phyloP scores from a whole-genome alignment of 2,888 invertebrate species.

The Tinea pellionella region DNA sequence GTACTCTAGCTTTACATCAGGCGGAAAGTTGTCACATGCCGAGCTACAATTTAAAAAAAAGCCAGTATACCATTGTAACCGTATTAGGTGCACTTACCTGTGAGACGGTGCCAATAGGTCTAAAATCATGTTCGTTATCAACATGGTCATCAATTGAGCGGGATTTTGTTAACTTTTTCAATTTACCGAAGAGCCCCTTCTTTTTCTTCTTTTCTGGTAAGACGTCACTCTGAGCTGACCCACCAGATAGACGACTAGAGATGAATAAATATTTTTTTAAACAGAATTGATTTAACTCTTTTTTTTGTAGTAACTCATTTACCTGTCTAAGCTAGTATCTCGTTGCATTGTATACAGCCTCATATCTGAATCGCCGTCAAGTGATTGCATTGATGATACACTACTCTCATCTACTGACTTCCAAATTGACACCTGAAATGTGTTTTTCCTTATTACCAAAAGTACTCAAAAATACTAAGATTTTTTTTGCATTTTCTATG shows the following conservation, averaged over 20 bases:
- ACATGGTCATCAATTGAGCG: constrained; percentile 80
- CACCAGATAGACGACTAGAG: constrained; percentile 79
- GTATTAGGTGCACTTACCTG: constrained; percentile 37
- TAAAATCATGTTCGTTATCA: constrained; percentile 53
- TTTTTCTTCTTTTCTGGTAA: constrained; percentile 81
- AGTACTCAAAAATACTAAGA: too few relatives aligned
- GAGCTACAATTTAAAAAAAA: too few relatives aligned
- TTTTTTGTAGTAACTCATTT: too few relatives aligned
- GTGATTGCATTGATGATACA: constrained; percentile 84
- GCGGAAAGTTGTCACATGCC: too few relatives aligned
- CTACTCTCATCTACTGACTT: constrained; percentile 87
- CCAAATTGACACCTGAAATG: constrained; percentile 79
- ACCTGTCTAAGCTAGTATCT: constrained; percentile 85
- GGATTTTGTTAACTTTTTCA: constrained; percentile 87
- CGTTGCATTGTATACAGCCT: constrained; percentile 72
- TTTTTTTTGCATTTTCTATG: too few relatives aligned
- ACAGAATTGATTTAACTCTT: too few relatives aligned
- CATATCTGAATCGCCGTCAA: constrained; percentile 74
- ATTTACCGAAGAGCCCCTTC: constrained; percentile 84
- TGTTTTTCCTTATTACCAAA: too few relatives aligned
- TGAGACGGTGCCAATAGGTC: constrained; percentile 65
- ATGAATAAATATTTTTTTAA: constrained; percentile 18
- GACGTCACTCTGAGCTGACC: constrained; percentile 87
- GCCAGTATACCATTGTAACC: neutral
- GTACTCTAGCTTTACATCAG: too few relatives aligned